Evolutionary conservation across 2,888 invertebrate genomes (phyloP), one percentile per base, ranked within the genome.

Genomic region (Aspidapion aeneum): DNA sequence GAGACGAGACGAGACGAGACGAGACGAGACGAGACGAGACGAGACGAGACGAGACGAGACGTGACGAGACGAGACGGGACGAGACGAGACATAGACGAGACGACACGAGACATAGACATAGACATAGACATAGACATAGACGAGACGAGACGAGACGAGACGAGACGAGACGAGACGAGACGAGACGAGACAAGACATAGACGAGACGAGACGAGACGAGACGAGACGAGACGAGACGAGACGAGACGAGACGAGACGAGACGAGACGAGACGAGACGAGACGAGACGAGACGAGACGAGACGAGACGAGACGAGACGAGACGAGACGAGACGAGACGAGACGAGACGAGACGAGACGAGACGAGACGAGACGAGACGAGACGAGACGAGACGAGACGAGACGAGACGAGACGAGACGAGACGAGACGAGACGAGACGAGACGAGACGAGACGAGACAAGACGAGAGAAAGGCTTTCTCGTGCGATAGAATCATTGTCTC

Each of bases 191-290:
- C 48, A 18, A 57, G 57, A 16, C n/a, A n/a, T n/a, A n/a, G n/a
- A n/a, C n/a, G n/a, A n/a, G n/a, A n/a, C 62, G 51, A 55, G 58
- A 50, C 62, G 2, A 55, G 61, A 58, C 61, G 48, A 57, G 56
- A 58, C 61, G 7, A 57, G 61, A 58, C 55, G 49, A 50, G 58
- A 49, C 54, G 21, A 49, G 62, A 60, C 57, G 51, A 58, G 58
- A 60, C 57, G 21, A 58, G 62, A 50, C 57, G 49, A 58, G 58
- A 49, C 54, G 21, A 58, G 62, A 60, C 57, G 58, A 58, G 58
- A 60, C 57, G 20, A 58, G 62, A 60, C 57, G 49, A 58, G 58
- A 60, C 57, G 20, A 58, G 62, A 50, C 57, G 58, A 58, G 58
- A 60, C 57, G 49, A 49, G 61, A 61, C 55, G 57, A 22, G 61